Percentiles rank a stretch among this genome's conserved stretches.
phyloP scores from a whole-genome alignment of 2,113 vertebrate genomes.

The Thymallus thymallus region DNA sequence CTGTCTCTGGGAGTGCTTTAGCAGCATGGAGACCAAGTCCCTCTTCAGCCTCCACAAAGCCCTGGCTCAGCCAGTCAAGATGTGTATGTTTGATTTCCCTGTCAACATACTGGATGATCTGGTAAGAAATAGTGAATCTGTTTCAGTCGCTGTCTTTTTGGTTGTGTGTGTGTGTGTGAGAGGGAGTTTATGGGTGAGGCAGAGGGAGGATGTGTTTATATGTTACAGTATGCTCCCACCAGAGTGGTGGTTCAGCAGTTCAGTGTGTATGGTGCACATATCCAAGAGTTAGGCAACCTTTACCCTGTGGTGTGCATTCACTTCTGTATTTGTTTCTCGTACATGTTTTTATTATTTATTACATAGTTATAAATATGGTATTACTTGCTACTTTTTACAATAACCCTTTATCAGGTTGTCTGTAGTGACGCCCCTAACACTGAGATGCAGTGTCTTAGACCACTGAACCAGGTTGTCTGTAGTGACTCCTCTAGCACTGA shows the following conservation, averaged over 20 bases:
- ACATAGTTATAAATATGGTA: background rate
- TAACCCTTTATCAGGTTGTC: no score
- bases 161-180: conserved; percentile 24
- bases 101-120: conserved; percentile 80
- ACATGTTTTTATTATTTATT: conserved; percentile 22
- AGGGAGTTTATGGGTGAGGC: background rate
- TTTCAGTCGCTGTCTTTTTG: background rate
- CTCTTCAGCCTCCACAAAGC: conserved; percentile 85
- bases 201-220: conserved; percentile 1
- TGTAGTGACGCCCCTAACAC: no score
- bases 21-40: conserved; percentile 81
- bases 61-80: conserved; percentile 82
- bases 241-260: conserved; percentile 8
- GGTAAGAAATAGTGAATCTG: conserved; percentile 70
- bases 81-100: conserved; percentile 85
- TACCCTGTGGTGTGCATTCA: background rate
- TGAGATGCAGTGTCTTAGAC: no score
- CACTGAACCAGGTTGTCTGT: no score
- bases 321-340: background rate
- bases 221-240: background rate
- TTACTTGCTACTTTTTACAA: no score
- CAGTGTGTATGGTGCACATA: background rate
- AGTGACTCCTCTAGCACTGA: no score
- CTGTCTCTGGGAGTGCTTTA: conserved; percentile 10
- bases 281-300: conserved; percentile 17